Base-by-base conservation (phyloP, 2,113 vertebrate genomes). In the Aix galericulata region DNA sequence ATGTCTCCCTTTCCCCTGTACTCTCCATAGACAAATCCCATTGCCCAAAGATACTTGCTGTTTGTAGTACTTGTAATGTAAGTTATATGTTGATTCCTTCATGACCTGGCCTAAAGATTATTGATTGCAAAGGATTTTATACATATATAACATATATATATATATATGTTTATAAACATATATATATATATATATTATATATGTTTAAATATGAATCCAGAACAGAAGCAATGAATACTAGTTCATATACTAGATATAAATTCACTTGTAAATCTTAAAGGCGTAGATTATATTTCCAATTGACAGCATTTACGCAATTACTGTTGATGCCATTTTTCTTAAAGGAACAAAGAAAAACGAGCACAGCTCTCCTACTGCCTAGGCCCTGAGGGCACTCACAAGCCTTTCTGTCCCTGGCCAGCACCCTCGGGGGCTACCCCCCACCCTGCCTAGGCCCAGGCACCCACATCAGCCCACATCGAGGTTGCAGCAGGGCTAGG, bases 401-500 rank as follows among this genome's bases (percentile, higher is more conserved):
- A 53, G 14, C 52, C 20, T 63, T 16, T 18, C 9, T 60, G 40
- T 55, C 12, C n/a, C 46, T 53, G 62, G 34, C 6, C 44, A 69
- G 29, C 42, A 27, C 13, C 31, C 29, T 6, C n/a, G 52, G 48
- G 26, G 17, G 2, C 63, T 1, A 21, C 23, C 42, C 5, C 21
- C 38, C 15, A 38, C 11, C 20, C 0, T 1, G 66, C n/a, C 29
- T 31, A 22, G 29, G 25, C 34, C 40, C 40, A 27, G 23, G 22
- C 50, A 23, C 7, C 1, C 10, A 44, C 44, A 44, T 44, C 6
- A 44, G 13, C 15, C 36, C 59, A 48, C 40, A 40, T 40, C 40
- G 2, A 48, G 0, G 5, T 6, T 2, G 1, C 17, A 73, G 25
- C 17, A 27, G 42, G 9, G 7, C 29, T 0, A 3, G 2, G 21